A percentile compares a stretch with the other conserved stretches of the same genome.
phyloP scores from a whole-genome alignment of 1,140 invertebrate genomes.

The Drosophila sp. region DNA sequence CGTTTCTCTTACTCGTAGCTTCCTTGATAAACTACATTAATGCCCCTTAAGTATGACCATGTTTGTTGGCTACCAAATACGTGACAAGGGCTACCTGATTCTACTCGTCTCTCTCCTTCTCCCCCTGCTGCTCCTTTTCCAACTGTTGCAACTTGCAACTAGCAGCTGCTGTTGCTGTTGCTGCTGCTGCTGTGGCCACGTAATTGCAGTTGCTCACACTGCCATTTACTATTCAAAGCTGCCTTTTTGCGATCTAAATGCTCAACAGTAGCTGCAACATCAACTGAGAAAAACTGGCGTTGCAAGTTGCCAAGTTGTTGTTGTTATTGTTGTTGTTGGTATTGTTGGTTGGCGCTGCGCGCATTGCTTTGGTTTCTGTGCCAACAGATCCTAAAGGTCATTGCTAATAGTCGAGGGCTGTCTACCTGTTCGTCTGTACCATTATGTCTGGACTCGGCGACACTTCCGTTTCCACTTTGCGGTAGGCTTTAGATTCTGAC shows the following conservation, averaged over 20 bases:
- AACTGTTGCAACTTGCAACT: constrained; percentile 30
- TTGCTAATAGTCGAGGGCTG: constrained; percentile 51
- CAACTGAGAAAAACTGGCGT: constrained; percentile 60
- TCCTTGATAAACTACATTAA: constrained; percentile 74
- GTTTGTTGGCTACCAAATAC: constrained; percentile 69
- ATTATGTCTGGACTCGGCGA: constrained; percentile 58
- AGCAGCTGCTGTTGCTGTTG: constrained; percentile 24
- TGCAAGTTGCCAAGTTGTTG: constrained; percentile 29
- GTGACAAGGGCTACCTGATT: constrained; percentile 58
- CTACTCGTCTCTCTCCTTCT: background rate
- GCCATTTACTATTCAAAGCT: constrained; percentile 63
- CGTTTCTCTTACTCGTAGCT: constrained; percentile 39
- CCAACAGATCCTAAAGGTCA: constrained; percentile 72
- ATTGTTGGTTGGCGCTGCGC: constrained; percentile 11
- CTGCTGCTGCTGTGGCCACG: background rate
- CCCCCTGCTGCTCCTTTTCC: constrained; percentile 1
- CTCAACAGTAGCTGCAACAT: constrained; percentile 39
- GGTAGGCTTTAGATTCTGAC: constrained; percentile 60
- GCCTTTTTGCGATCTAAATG: constrained; percentile 64
- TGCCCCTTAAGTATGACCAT: constrained; percentile 79
- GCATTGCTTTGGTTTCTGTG: constrained; percentile 76
- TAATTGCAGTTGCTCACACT: constrained; percentile 22
- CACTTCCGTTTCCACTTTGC: constrained; percentile 84
- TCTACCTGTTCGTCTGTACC: constrained; percentile 40
- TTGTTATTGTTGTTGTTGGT: constrained; percentile 12